These are phyloP conservation scores for Mirounga angustirostris DNA, from an alignment of 2,113 vertebrate species.

Conservation along the genomic window DNA sequence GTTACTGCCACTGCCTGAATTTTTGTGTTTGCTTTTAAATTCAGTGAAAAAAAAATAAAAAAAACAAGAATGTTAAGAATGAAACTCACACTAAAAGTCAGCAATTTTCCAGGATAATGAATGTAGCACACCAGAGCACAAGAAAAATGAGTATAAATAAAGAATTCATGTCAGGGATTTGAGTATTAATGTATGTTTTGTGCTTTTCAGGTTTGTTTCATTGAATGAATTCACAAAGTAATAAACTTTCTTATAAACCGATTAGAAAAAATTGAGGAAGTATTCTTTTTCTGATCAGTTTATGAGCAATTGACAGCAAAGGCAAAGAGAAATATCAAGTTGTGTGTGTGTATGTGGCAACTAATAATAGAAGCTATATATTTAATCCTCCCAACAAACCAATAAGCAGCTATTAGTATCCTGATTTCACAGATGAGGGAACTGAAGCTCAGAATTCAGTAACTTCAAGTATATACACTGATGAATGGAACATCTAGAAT, in stretches of 20 bases:
- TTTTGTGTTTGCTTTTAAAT: not conserved
- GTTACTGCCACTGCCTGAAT: not conserved
- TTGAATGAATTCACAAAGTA: not conserved
- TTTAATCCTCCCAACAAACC: not conserved
- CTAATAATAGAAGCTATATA: not conserved
- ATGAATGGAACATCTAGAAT: not conserved
- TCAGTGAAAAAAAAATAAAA: not conserved
- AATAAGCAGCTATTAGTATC: not conserved
- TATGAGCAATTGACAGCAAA: not conserved
- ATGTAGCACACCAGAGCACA: not conserved
- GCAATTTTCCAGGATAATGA: not conserved
- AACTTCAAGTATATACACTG: not conserved
- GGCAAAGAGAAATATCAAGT: not conserved
- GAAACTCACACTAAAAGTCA: not conserved
- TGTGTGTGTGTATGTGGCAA: not conserved
- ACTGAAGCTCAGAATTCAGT: not conserved
- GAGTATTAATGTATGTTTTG: not conserved
- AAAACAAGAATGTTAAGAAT: not conserved
- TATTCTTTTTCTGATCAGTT: not conserved
- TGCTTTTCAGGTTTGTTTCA: not conserved
- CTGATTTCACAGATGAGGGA: not conserved
- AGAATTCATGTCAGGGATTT: not conserved
- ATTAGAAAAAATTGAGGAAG: not conserved
- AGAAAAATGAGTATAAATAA: slow-evolving; percentile 14
- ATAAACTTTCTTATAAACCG: not conserved